Conservation (phyloP, 1,140 invertebrate genomes). For the Trachymyrmex septentrionalis region DNA sequence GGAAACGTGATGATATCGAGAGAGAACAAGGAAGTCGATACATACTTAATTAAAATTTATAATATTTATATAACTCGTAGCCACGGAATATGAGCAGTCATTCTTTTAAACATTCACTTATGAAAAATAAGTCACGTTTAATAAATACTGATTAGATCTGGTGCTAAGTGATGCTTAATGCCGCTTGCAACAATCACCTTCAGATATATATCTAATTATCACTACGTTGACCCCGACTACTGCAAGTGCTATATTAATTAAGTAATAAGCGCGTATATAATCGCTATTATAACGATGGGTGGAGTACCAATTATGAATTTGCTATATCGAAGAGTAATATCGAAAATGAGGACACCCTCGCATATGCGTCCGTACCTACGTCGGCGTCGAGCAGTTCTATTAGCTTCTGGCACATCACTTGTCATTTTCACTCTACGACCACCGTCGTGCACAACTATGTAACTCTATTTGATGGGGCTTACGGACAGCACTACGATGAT, state of each 20-base stretch:
- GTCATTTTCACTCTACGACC: slow-evolving; percentile 50
- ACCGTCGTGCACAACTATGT: slow-evolving; percentile 23
- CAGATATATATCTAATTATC: background rate
- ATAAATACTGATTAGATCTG: slow-evolving; percentile 1
- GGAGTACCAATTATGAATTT: slow-evolving; percentile 13
- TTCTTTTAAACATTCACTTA: background rate
- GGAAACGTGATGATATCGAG: background rate
- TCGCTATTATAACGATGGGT: background rate
- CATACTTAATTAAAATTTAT: slow-evolving; percentile 2
- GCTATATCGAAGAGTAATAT: slow-evolving; percentile 9
- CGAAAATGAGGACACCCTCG: slow-evolving; percentile 35
- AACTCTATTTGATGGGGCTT: slow-evolving; percentile 36
- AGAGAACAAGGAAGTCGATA: background rate
- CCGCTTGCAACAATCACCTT: background rate
- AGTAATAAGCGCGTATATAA: background rate
- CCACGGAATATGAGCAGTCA: background rate
- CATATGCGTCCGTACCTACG: background rate
- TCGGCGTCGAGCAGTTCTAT: slow-evolving; percentile 28
- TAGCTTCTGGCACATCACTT: slow-evolving; percentile 45
- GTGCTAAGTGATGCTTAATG: background rate
- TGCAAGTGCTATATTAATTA: background rate
- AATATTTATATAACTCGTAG: slow-evolving; percentile 26
- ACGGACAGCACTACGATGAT: slow-evolving; percentile 17
- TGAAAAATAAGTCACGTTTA: slow-evolving; percentile 21
- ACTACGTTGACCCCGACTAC: background rate